phyloP scores from a whole-genome alignment of 2,797 vertebrate genomes.

The Chelonia mydas region DNA sequence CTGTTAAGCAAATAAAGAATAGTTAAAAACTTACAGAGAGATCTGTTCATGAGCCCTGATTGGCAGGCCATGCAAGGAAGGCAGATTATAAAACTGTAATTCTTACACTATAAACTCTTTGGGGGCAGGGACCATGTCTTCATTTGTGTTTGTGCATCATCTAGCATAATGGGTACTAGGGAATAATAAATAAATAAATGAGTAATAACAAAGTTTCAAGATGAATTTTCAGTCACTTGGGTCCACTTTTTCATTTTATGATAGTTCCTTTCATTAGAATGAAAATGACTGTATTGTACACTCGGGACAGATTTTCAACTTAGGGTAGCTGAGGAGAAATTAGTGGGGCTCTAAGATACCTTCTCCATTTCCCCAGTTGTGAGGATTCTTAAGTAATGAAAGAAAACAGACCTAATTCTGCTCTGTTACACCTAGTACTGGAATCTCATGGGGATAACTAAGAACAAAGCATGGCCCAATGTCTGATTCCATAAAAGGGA shows the following conservation, averaged over 20 bases:
- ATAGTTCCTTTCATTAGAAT: neutral
- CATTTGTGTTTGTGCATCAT: neutral
- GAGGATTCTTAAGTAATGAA: neutral
- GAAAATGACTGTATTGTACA: neutral
- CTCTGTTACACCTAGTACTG: neutral
- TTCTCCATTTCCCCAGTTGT: neutral
- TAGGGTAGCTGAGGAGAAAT: neutral
- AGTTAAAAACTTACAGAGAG: constrained; percentile 9
- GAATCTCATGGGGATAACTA: neutral
- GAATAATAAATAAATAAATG: neutral
- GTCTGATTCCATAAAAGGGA: neutral
- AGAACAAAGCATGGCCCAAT: neutral
- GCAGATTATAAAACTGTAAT: neutral
- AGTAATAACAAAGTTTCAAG: neutral
- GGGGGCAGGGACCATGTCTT: neutral
- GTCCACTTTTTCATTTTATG: neutral
- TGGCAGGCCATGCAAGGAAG: neutral
- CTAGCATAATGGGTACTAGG: neutral
- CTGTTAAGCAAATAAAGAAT: constrained; percentile 80
- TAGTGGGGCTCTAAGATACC: neutral
- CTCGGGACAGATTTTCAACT: neutral
- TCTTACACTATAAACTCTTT: neutral
- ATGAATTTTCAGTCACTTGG: neutral
- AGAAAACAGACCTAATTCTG: neutral
- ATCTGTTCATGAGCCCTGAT: neutral